Percentiles rank a stretch among this genome's conserved stretches.
These are phyloP conservation scores for Rhogogaster chlorosoma DNA, from an alignment of 2,888 invertebrate species.

Conservation along the genomic window DNA sequence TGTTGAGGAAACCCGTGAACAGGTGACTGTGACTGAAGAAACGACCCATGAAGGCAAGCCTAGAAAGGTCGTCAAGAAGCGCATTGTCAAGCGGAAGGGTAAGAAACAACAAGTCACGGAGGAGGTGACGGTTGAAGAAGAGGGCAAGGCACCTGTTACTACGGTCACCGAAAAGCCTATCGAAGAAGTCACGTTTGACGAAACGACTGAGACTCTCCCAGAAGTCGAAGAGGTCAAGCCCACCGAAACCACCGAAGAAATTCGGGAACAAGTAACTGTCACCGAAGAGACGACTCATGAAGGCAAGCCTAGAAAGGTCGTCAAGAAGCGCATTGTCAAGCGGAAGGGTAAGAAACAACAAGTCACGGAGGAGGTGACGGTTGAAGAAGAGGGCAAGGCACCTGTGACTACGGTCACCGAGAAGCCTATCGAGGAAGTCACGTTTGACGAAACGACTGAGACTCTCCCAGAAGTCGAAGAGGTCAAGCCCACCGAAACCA, in stretches of 20 bases:
- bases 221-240: too few species aligned
- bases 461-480: too few species aligned
- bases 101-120: conserved; percentile 70
- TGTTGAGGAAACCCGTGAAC: conserved; percentile 72
- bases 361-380: conserved; percentile 58
- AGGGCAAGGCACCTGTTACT: too few species aligned
- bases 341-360: conserved; percentile 61
- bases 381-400: conserved; percentile 63
- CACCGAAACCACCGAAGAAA: conserved; percentile 62
- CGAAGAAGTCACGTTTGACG: too few species aligned
- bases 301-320: conserved; percentile 64
- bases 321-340: conserved; percentile 51
- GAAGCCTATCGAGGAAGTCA: conserved; percentile 35
- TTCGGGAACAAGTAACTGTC: conserved; percentile 70
- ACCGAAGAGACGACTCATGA: conserved; percentile 64
- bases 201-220: too few species aligned
- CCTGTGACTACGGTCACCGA: conserved; percentile 61
- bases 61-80: conserved; percentile 68
- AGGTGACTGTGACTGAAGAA: conserved; percentile 70
- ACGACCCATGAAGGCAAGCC: conserved; percentile 60
- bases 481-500: too few species aligned
- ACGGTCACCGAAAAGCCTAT: too few species aligned
- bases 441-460: conserved; percentile 50
- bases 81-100: conserved; percentile 66
- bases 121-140: too few species aligned